phyloP scores from a whole-genome alignment of 2,113 vertebrate species.

The Eulemur rufifrons region DNA sequence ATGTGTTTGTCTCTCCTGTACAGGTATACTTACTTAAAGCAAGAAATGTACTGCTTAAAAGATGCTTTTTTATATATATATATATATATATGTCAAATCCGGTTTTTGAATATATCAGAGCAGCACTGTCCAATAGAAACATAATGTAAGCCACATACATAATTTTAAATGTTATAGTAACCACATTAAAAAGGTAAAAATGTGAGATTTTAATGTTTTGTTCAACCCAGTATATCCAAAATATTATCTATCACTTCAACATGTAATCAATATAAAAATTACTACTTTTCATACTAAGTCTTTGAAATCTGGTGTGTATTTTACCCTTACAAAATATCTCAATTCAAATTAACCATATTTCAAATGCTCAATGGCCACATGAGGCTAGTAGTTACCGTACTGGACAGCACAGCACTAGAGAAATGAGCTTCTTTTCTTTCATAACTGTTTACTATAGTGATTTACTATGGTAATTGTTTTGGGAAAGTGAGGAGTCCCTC shows the following conservation, averaged over 20 bases:
- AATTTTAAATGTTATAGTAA: conserved; percentile 32
- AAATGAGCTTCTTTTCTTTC: neutral
- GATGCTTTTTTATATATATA: conserved; percentile 13
- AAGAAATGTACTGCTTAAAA: conserved; percentile 1
- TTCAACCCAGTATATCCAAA: conserved; percentile 18
- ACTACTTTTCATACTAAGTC: conserved; percentile 30
- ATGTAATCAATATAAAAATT: conserved; percentile 49
- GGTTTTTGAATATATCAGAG: neutral
- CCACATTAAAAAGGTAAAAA: conserved; percentile 1
- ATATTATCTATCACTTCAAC: conserved; percentile 5
- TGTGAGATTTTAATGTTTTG: conserved; percentile 4
- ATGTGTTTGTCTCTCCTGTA: conserved; percentile 27
- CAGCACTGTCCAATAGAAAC: conserved; percentile 7
- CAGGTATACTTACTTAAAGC: neutral
- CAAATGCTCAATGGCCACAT: conserved; percentile 2
- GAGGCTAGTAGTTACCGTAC: neutral
- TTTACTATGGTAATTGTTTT: conserved; percentile 10
- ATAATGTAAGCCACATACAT: neutral
- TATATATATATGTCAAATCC: conserved; percentile 18
- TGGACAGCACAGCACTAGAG: neutral
- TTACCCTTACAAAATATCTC: conserved; percentile 23
- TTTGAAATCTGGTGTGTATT: conserved; percentile 38
- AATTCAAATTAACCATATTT: conserved; percentile 26
- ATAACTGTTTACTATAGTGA: conserved; percentile 20
- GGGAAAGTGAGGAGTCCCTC: neutral